Evolutionary conservation across 1,140 invertebrate genomes (phyloP).

Genomic region (Megalopta genalis): DNA sequence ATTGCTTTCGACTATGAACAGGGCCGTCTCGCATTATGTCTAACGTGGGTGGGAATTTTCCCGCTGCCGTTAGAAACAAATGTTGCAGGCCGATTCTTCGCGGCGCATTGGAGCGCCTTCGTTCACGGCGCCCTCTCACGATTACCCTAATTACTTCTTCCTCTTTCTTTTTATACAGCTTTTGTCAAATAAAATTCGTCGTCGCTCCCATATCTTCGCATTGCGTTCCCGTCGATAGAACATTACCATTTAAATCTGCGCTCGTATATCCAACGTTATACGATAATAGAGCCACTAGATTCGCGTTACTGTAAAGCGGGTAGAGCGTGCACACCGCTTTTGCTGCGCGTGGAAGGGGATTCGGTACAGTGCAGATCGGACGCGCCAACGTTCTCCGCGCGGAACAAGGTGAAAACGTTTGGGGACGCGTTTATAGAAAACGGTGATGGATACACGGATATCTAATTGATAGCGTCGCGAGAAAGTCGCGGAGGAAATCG

Average conservation of each 20-base stretch:
- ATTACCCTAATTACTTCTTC: background rate
- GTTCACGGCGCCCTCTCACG: background rate
- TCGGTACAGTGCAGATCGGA: background rate
- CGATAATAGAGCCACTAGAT: too few species aligned
- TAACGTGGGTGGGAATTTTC: slow-evolving; percentile 48
- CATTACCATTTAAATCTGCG: too few species aligned
- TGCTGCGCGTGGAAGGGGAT: too few species aligned
- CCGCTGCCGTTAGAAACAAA: slow-evolving; percentile 43
- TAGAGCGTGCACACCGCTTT: too few species aligned
- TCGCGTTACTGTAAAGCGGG: too few species aligned
- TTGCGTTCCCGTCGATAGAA: too few species aligned
- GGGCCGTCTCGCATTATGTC: slow-evolving; percentile 59
- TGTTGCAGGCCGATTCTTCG: slow-evolving; percentile 9
- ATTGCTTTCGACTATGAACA: slow-evolving; percentile 59
- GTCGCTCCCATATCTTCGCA: too few species aligned
- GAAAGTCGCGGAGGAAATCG: too few species aligned
- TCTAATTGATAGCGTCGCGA: slow-evolving; percentile 8
- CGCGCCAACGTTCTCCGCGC: background rate
- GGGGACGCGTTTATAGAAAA: background rate
- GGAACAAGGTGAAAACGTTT: background rate
- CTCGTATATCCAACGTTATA: too few species aligned
- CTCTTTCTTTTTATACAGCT: too few species aligned
- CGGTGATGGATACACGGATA: too few species aligned
- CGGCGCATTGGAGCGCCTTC: background rate
- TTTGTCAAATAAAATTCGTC: too few species aligned